These are phyloP conservation scores for Ploceus nigricollis DNA, from an alignment of 2,113 vertebrate genomes.

Conservation along the genomic window DNA sequence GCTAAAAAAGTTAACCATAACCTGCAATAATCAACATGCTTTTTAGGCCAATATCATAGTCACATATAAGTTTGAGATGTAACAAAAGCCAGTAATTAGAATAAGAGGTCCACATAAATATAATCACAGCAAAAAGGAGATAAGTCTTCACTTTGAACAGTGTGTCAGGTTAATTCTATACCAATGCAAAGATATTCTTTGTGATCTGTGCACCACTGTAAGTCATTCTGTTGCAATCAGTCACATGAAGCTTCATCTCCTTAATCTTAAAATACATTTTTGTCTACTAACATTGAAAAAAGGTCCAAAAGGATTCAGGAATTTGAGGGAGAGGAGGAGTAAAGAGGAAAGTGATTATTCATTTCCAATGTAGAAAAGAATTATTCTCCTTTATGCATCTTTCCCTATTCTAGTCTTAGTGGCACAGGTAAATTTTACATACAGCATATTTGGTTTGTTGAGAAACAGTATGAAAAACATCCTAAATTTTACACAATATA, in stretches of 20 bases:
- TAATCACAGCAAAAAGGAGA: background rate
- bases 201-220: background rate
- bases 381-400: background rate
- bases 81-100: background rate
- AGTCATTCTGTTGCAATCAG: background rate
- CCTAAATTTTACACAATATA: background rate
- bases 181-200: background rate
- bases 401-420: background rate
- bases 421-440: background rate
- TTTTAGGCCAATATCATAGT: background rate
- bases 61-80: background rate
- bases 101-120: background rate
- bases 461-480: background rate
- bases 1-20: background rate
- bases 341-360: background rate
- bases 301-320: background rate
- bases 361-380: background rate
- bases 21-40: background rate
- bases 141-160: background rate
- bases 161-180: background rate
- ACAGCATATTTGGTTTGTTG: background rate
- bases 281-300: background rate
- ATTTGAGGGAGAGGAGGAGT: background rate
- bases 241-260: background rate
- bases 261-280: background rate